Percentiles rank a stretch among this genome's conserved stretches.
Conservation (phyloP, 2,797 vertebrate genomes). For the Epinephelus malabaricus region DNA sequence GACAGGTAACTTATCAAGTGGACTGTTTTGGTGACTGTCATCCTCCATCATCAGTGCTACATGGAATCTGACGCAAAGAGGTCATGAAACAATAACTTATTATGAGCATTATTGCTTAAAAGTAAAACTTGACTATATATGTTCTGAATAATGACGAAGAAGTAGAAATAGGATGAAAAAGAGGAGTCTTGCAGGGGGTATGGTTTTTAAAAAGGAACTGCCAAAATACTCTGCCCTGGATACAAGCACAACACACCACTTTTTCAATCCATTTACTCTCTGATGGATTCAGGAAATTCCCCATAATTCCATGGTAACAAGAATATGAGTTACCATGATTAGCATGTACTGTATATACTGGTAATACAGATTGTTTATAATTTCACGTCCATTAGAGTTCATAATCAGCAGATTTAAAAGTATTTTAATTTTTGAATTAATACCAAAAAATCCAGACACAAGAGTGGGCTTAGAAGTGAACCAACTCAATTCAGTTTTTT, state of each 20-base stretch:
- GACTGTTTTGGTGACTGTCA: background rate
- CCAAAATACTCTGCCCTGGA: background rate
- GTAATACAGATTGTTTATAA: background rate
- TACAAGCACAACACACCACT: background rate
- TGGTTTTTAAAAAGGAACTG: too few species aligned
- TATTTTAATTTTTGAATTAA: conserved; percentile 2
- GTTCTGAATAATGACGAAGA: too few species aligned
- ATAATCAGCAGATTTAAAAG: background rate
- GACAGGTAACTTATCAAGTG: background rate
- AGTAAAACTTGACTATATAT: too few species aligned
- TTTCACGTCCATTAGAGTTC: background rate
- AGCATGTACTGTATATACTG: background rate
- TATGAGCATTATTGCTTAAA: too few species aligned
- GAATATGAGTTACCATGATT: background rate
- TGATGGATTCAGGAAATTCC: background rate
- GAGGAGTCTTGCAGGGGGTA: too few species aligned
- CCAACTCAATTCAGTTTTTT: too few species aligned
- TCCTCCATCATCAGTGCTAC: too few species aligned
- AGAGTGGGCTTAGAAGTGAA: background rate
- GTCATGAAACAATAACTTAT: too few species aligned
- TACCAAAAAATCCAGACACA: background rate
- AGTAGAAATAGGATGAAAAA: too few species aligned
- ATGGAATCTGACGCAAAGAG: too few species aligned
- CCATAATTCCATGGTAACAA: background rate
- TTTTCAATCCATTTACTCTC: background rate